Evolutionary conservation across 2,888 invertebrate genomes (phyloP), one percentile per base, ranked within the genome.

Genomic region (Agrotis clavis): DNA sequence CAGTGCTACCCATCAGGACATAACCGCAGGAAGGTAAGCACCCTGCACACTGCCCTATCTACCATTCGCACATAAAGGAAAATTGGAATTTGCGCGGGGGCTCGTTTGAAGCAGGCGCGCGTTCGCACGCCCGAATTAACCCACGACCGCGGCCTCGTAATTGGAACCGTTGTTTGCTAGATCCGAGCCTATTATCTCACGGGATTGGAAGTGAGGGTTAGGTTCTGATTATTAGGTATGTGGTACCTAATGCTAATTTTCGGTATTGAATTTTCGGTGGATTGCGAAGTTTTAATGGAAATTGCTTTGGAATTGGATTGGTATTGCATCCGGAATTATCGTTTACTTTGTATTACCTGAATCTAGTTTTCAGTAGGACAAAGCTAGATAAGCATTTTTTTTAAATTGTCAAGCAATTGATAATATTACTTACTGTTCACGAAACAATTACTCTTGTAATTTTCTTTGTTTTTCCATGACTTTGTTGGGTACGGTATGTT

Each of bases 51-150:
- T 56, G 67, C 75, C 73, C 79, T 79, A 83, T 83, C 78, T 71
- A 71, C 69, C 78, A 66, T 81, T 80, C 63, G 80, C 87, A 87
- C 88, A 91, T 94, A 92, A 94, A 94, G 89, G 93, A 89, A 94
- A 93, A 94, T 93, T 93, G 94, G 90, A 92, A 92, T 82, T 82
- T 73, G 81, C 67, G 74, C 75, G 79, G 76, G 74, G 71, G 69
- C 11, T 25, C 53, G 61, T 75, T 69, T 45, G 72, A 67, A 60
- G 60, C 86, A 87, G 82, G 79, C 86, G 88, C 65, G 65, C 67
- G 77, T 93, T 94, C 94, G 77, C 94, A 94, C 93, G 92, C 79
- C 85, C 74, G 84, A 88, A 90, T 91, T 90, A 92, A 87, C 82
- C 82, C 77, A 76, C 82, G 82, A 85, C 85, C 89, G 87, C 89